These are phyloP conservation scores for Sinohyriopsis cumingii DNA, from an alignment of 2,888 invertebrate genomes.

Conservation along the genomic window DNA sequence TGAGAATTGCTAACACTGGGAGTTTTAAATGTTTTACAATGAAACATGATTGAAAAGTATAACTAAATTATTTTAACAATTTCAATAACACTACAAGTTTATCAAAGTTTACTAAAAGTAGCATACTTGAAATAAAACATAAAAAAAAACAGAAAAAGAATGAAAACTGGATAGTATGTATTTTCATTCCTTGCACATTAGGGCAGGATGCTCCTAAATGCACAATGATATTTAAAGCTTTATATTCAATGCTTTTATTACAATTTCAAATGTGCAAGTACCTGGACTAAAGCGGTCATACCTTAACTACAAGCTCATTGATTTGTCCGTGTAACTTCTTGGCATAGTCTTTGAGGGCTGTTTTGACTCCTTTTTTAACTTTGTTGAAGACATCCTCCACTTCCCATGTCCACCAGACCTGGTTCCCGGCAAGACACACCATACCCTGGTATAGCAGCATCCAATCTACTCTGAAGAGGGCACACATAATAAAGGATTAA, in stretches of 20 bases:
- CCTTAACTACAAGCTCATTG: slow-evolving; percentile 85
- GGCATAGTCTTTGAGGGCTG: slow-evolving; percentile 93
- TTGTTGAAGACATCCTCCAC: slow-evolving; percentile 89
- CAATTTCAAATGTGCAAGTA: neutral
- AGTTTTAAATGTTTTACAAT: no score
- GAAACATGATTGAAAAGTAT: no score
- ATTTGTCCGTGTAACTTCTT: slow-evolving; percentile 86
- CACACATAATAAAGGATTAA: neutral
- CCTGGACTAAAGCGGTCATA: slow-evolving; percentile 19
- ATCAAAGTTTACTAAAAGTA: no score
- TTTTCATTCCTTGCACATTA: no score
- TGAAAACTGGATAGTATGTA: no score
- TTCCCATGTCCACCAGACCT: slow-evolving; percentile 97
- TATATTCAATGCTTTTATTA: neutral
- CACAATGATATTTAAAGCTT: neutral
- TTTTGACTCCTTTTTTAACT: slow-evolving; percentile 79
- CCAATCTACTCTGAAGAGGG: slow-evolving; percentile 82
- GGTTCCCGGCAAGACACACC: slow-evolving; percentile 88
- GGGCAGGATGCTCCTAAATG: no score
- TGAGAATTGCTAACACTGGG: no score
- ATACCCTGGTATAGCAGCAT: slow-evolving; percentile 92
- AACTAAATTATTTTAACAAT: no score
- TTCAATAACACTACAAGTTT: no score
- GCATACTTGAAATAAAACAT: no score
- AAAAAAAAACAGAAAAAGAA: no score